Base-by-base conservation (phyloP, 2,888 invertebrate species). In the Cerastis leucographa region DNA sequence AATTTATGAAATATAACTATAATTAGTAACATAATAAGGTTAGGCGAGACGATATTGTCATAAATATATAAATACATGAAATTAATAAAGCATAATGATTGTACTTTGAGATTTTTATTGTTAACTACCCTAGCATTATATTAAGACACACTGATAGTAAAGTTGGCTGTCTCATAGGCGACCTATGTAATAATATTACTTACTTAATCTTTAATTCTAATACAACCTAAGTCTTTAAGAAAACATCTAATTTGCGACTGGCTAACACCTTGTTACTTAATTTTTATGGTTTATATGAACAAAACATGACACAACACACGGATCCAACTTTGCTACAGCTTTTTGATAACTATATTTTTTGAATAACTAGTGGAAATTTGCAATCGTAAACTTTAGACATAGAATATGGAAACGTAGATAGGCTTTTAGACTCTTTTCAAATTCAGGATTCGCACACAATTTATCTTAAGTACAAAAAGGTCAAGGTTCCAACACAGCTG, bases 61-160 rank as follows among this genome's bases (percentile, higher is more conserved):
- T 97, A 96, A 96, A 97, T 97, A 97, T 97, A 97, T 97, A 97
- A 97, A 97, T 97, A 97, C 96, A 96, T 97, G 96, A 97, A 97
- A 97, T 97, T 96, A 97, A 97, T 97, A 97, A 97, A 97, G 96
- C 96, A 97, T 96, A 96, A 96, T 97, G 96, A 97, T 97, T 97
- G 97, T 97, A 97, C 89, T 89, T 87, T 83, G 89, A 92, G 92
- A 93, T 94, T 95, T 96, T 96, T 92, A 94, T 95, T 96, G 82
- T 87, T 68, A 76, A 70, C 40, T 71, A 83, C 80, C 87, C 78
- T 69, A 40, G n/a, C n/a, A n/a, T 64, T 59, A 75, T 11, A 35
- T 11, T 14, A 66, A 66, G 42, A 66, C 14, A 78, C 35, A 71
- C 46, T 46, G 22, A 59, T 64, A 54, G 59, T 29, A 29, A 64